A percentile compares a stretch with the other conserved stretches of the same genome.
Evolutionary conservation across 2,797 vertebrate genomes (phyloP).

Genomic region (Protosalanx chinensis): DNA sequence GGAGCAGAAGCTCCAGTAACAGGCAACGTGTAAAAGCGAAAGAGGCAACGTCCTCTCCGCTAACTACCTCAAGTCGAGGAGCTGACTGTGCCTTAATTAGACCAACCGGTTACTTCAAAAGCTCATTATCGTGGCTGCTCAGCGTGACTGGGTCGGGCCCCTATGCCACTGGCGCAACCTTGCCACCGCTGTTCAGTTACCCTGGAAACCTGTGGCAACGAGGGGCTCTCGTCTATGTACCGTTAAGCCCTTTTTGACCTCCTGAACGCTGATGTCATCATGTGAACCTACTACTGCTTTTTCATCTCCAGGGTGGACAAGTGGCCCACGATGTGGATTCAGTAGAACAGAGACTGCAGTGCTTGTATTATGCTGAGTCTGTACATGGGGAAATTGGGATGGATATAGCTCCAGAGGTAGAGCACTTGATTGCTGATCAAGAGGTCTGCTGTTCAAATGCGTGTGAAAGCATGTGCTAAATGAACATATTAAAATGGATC

Average conservation of each 20-base stretch:
- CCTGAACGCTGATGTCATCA: neutral
- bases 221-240: conserved; percentile 18
- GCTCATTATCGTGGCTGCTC: conserved; percentile 46
- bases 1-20: neutral
- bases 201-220: conserved; percentile 16
- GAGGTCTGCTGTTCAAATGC: too few species aligned
- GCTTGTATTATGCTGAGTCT: too few species aligned
- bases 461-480: too few species aligned
- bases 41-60: conserved; percentile 26
- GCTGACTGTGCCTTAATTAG: conserved; percentile 49
- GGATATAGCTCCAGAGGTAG: too few species aligned
- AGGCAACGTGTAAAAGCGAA: conserved; percentile 27
- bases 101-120: conserved; percentile 42
- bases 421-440: too few species aligned
- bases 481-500: too few species aligned
- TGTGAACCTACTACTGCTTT: neutral
- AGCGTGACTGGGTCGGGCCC: conserved; percentile 19
- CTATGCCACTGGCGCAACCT: conserved; percentile 12
- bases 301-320: neutral
- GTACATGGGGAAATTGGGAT: too few species aligned
- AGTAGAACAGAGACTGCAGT: neutral
- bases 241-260: neutral
- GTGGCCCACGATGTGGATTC: neutral
- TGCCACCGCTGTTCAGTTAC: conserved; percentile 8
- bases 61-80: conserved; percentile 37